Evolutionary conservation across 2,797 vertebrate species (phyloP).

Genomic region (Cottoperca gobio): DNA sequence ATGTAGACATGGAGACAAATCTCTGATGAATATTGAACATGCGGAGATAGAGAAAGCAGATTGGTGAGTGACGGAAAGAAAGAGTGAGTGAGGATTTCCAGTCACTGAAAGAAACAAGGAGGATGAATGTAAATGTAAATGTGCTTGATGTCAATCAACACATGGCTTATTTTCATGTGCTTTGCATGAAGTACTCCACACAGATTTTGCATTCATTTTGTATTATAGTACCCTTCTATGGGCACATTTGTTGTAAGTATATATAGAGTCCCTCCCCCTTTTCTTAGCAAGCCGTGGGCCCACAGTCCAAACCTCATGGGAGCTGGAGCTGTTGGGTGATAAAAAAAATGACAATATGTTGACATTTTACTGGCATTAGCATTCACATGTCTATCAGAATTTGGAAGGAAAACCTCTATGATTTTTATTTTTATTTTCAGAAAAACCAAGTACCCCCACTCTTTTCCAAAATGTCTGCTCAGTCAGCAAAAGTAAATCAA

Average conservation of each 20-base stretch:
- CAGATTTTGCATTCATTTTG: constrained; percentile 26
- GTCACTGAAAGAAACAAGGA: neutral
- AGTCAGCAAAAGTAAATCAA: neutral
- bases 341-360: neutral
- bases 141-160: constrained; percentile 28
- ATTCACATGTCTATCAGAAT: neutral
- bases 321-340: neutral
- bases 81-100: neutral
- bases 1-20: neutral
- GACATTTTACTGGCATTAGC: neutral
- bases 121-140: constrained; percentile 27
- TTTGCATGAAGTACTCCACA: constrained; percentile 37
- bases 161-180: constrained; percentile 44
- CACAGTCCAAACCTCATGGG: neutral
- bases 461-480: neutral
- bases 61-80: neutral
- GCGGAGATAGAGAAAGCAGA: neutral
- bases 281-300: neutral
- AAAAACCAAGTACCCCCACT: neutral
- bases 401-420: neutral
- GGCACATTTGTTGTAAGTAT: constrained; percentile 1
- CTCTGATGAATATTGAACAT: neutral
- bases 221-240: constrained; percentile 6
- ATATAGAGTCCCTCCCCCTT: neutral
- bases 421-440: neutral